phyloP scores from a whole-genome alignment of 2,888 invertebrate genomes.

The Sinhomidia bicolor region DNA sequence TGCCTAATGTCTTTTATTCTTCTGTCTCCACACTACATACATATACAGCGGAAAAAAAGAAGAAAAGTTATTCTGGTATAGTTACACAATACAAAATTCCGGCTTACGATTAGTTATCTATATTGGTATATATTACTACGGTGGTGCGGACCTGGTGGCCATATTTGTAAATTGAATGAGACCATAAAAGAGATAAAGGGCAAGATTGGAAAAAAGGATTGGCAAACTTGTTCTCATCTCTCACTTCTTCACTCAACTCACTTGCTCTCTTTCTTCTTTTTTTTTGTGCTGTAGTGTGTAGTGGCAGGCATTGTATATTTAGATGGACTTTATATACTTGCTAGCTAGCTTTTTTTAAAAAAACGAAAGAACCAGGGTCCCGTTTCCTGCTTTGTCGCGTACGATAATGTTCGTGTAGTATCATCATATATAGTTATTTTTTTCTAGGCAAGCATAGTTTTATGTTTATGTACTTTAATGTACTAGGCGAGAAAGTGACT shows the following conservation, averaged over 20 bases:
- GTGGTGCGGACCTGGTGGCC: conserved; percentile 61
- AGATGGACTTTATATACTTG: no score
- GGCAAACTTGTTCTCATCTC: conserved; percentile 67
- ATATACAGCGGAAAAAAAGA: no score
- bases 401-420: not conserved
- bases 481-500: not conserved
- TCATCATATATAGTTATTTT: not conserved
- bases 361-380: conserved; percentile 5
- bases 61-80: not conserved
- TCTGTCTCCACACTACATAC: no score
- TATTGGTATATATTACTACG: not conserved
- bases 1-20: not conserved
- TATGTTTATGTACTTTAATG: not conserved
- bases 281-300: no score
- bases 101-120: not conserved
- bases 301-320: not conserved
- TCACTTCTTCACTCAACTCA: conserved; percentile 40
- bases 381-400: conserved; percentile 23
- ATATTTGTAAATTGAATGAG: conserved; percentile 73
- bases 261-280: not conserved
- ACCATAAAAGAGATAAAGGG: conserved; percentile 71
- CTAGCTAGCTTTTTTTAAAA: not conserved
- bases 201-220: conserved; percentile 71
- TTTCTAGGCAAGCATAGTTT: not conserved
- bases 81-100: not conserved